phyloP scores from a whole-genome alignment of 2,797 vertebrate genomes.

The Typhlichthys subterraneus region DNA sequence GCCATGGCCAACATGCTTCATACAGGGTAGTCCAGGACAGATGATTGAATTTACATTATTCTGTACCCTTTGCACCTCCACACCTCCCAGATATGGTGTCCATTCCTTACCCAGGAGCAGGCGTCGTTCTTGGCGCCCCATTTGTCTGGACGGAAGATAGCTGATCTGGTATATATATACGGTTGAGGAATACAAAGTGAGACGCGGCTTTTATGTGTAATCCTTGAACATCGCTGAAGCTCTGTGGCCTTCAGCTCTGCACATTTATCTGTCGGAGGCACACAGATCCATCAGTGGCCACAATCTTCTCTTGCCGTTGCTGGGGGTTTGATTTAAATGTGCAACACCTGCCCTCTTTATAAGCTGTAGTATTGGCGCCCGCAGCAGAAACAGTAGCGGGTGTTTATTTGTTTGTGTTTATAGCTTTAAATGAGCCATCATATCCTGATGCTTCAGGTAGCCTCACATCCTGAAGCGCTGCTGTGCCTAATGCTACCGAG shows the following conservation, averaged over 20 bases:
- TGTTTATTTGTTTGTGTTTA: constrained; percentile 68
- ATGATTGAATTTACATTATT: constrained; percentile 78
- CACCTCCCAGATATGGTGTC: constrained; percentile 37
- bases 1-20: constrained; percentile 60
- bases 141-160: constrained; percentile 66
- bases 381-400: constrained; percentile 40
- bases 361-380: constrained; percentile 39
- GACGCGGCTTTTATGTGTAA: constrained; percentile 77
- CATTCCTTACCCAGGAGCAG: constrained; percentile 61
- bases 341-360: constrained; percentile 46
- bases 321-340: constrained; percentile 69
- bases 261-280: constrained; percentile 62
- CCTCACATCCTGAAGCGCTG: constrained; percentile 25
- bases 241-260: constrained; percentile 70
- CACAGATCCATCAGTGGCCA: constrained; percentile 71
- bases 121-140: constrained; percentile 60
- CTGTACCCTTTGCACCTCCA: constrained; percentile 66
- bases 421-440: constrained; percentile 64
- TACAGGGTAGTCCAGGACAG: constrained; percentile 60
- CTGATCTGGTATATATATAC: constrained; percentile 68
- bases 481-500: constrained; percentile 20
- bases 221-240: constrained; percentile 76
- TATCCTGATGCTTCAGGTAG: constrained; percentile 30
- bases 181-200: constrained; percentile 73
- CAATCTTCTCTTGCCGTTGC: constrained; percentile 56